These are phyloP conservation scores for Balaeniceps rex DNA, from an alignment of 2,113 vertebrate genomes.

Conservation along the genomic window DNA sequence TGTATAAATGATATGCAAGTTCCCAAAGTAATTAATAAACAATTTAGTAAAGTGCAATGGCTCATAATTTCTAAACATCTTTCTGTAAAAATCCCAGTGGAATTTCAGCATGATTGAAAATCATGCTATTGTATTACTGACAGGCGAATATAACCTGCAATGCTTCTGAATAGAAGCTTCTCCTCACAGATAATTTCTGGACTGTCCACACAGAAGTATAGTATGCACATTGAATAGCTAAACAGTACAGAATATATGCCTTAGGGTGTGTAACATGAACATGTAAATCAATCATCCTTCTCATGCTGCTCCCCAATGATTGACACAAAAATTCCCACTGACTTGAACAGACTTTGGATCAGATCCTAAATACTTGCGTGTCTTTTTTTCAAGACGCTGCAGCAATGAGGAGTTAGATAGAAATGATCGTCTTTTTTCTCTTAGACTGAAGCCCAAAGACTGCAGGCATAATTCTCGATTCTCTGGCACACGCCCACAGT, in stretches of 20 bases:
- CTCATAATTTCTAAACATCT: not conserved
- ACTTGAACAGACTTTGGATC: not conserved
- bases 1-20: not conserved
- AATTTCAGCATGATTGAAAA: not conserved
- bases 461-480: not conserved
- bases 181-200: not conserved
- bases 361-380: not conserved
- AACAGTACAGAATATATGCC: not conserved
- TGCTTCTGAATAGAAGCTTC: not conserved
- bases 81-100: not conserved
- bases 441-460: not conserved
- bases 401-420: not conserved
- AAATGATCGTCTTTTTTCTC: accelerated
- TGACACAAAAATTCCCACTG: not conserved
- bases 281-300: not conserved
- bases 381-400: not conserved
- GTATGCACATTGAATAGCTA: not conserved
- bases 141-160: not conserved
- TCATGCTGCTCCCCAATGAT: not conserved
- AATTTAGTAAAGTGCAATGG: not conserved
- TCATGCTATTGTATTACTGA: not conserved
- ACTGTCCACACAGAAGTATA: not conserved
- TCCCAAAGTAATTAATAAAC: not conserved
- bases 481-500: accelerated
- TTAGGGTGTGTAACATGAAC: not conserved